Evolutionary conservation across 2,113 vertebrate genomes (phyloP), one percentile per base, ranked within the genome.

Genomic region (Dicentrarchus labrax): DNA sequence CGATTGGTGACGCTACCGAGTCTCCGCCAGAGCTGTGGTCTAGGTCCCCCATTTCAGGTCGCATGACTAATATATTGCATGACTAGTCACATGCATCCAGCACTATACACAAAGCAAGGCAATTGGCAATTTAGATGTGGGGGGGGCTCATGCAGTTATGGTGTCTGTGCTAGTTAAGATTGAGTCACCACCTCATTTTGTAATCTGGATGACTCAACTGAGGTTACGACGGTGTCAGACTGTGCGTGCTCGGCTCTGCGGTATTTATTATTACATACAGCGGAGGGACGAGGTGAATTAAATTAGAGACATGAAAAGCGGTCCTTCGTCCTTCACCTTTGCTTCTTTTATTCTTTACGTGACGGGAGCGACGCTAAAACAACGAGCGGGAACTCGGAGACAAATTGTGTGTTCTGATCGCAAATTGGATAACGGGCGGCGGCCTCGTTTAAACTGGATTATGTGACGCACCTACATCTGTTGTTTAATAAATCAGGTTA

Each of bases 61-160:
- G 65, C 43, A 53, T 73, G 87, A 90, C 84, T 86, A 82, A 90
- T 80, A 79, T 80, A 50, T 5, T 80, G 83, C 86, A 75, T 78
- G 83, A 56, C 72, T 82, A 50, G 74, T 77, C 86, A 59, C 53
- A 76, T 85, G 82, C 51, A 13, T 38, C 53, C 5, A 1, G 13
- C 48, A 41, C 38, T 24, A 4, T 61, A 69, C 47, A 68, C 50
- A 74, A 65, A 65, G 21, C n/a, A 43, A 75, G 64, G 64, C 69
- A 64, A 77, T 79, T 79, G 69, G 70, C 77, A 76, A 78, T 87
- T 84, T 71, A 68, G 53, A 78, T 57, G 30, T 30, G 30, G 30
- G 30, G 59, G 2, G 30, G 53, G 50, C 74, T 39, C 47, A 43
- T 1, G 12, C 45, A 41, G 70, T 50, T 59, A 75, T 12, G 47